Percentiles rank a stretch among this genome's conserved stretches.
Evolutionary conservation across 2,113 vertebrate species (phyloP).

Genomic region (Macrotus californicus): DNA sequence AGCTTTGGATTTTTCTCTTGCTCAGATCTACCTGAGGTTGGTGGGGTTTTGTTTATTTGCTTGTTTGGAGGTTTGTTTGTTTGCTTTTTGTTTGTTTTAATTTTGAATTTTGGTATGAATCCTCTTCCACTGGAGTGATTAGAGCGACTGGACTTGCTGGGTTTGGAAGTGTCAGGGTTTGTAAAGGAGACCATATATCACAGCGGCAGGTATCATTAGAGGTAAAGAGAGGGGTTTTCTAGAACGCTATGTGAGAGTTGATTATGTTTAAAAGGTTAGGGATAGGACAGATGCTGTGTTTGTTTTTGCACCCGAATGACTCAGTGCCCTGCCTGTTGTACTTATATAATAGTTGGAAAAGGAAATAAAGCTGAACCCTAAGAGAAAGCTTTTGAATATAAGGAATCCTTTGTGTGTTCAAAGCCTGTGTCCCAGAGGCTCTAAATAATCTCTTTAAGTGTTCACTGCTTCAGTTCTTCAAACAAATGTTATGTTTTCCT

Average conservation of each 20-base stretch:
- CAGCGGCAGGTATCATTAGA: neutral
- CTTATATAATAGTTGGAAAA: neutral
- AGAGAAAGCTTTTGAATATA: neutral
- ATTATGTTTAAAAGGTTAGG: neutral
- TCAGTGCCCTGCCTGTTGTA: neutral
- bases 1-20: neutral
- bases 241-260: neutral
- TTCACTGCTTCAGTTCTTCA: neutral
- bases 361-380: neutral
- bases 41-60: neutral
- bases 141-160: neutral
- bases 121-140: neutral
- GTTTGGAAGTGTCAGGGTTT: neutral
- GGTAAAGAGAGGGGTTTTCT: neutral
- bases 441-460: neutral
- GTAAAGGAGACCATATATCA: neutral
- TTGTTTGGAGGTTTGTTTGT: neutral
- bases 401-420: neutral
- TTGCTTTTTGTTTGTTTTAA: neutral
- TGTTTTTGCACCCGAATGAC: neutral
- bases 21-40: neutral
- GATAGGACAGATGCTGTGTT: neutral
- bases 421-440: neutral
- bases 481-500: neutral
- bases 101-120: neutral